Base-by-base conservation (phyloP, 1,140 invertebrate genomes). In the Tyrophagus putrescentiae region DNA sequence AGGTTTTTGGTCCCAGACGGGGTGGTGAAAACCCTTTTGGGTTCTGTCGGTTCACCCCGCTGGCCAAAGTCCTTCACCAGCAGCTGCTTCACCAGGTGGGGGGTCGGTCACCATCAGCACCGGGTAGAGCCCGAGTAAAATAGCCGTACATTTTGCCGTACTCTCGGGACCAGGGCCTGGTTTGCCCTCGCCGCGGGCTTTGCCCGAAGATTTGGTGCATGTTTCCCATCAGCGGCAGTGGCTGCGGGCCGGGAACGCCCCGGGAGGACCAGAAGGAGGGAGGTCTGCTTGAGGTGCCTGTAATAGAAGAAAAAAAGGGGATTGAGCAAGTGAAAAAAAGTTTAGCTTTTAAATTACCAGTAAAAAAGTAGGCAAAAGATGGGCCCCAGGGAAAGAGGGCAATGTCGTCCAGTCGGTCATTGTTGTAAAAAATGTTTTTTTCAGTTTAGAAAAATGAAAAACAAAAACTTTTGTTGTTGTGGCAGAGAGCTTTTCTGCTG, bases 61-160 rank as follows among this genome's bases (percentile, higher is more conserved):
- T 57, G 21, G 11, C 54, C 25, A 29, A 64, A 64, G 44, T 64
- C 62, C 34, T 53, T 64, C 2, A 64, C 21, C 4, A 65, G 23
- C 5, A 65, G 50, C 18, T 45, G 21, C 54, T 59, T 53, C 1
- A 65, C 16, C 16, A 65, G n/a, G 3, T 64, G 54, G 7, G 54
- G n/a, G 42, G 1, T 65, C 65, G 31, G 50, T 54, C 13, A 65
- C 45, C 5, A 28, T 39, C 13, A 65, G 34, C 25, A 62, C 50
- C 25, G 61, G 62, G 13, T 28, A 7, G 3, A 4, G 0, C 27
- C 58, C 18, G 59, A 57, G 31, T 42, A 65, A n/a, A n/a, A 21
- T 3, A 1, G 3, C 52, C 52, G 39, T 27, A 54, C 2, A 54
- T 3, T 54, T 33, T 54, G 11, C 52, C 52, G 39, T 54, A 54